Conservation (phyloP, 1,140 invertebrate genomes). For the Lucilia cuprina region DNA sequence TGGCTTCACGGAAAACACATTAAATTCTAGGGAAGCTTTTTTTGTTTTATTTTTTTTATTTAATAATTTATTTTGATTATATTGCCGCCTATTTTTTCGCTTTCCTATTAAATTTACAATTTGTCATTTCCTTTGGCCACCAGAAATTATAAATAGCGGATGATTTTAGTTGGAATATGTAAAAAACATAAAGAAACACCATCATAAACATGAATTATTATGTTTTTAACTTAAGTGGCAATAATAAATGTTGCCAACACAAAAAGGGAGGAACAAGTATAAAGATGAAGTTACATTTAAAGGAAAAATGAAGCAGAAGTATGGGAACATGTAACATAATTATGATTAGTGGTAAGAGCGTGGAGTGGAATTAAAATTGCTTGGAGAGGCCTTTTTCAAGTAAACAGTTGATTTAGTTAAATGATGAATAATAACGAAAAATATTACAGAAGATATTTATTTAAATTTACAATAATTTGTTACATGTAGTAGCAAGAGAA, state of each 20-base stretch:
- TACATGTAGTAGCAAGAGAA: no score
- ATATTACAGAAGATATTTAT: no score
- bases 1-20: no score
- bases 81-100: background rate
- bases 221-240: background rate
- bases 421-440: no score
- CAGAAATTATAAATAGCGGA: background rate
- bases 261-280: no score
- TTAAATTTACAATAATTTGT: no score
- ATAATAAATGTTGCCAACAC: background rate
- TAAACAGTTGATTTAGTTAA: no score
- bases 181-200: background rate
- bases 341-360: no score
- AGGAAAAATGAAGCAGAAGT: background rate
- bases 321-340: background rate
- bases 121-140: background rate
- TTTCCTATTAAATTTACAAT: background rate
- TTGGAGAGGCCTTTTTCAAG: no score
- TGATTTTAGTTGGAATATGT: background rate
- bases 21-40: no score
- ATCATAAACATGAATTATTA: background rate
- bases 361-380: no score
- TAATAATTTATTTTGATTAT: background rate
- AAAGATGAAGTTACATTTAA: background rate
- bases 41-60: no score